Evolutionary conservation across 2,888 invertebrate genomes (phyloP).

Genomic region (Latrodectus hesperus): DNA sequence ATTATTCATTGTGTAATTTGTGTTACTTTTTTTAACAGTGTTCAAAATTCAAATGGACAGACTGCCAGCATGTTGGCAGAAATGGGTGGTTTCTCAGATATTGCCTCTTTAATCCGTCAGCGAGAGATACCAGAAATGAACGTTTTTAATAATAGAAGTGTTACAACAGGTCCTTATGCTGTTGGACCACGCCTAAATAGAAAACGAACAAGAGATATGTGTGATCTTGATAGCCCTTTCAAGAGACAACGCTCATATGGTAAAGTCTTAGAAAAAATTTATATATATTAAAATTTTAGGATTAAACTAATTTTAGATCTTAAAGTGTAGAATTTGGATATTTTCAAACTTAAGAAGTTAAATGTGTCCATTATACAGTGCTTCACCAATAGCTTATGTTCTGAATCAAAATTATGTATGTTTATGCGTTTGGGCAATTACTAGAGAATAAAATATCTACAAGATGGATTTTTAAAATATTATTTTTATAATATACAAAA

Average conservation of each 20-base stretch:
- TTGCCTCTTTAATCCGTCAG: conserved; percentile 28
- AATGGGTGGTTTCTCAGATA: conserved; percentile 6
- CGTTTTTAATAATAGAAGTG: neutral
- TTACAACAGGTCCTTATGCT: neutral
- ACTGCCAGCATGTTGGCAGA: conserved; percentile 39
- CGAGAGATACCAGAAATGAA: conserved; percentile 5
- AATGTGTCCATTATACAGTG: too few species aligned
- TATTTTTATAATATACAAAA: too few species aligned
- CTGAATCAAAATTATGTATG: too few species aligned
- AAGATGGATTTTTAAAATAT: too few species aligned
- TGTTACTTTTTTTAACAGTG: neutral
- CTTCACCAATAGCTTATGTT: too few species aligned
- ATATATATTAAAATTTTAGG: too few species aligned
- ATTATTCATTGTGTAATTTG: too few species aligned
- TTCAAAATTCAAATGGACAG: conserved; percentile 39
- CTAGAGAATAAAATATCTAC: too few species aligned
- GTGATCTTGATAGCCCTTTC: conserved; percentile 11
- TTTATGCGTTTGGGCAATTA: too few species aligned
- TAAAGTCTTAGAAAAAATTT: neutral
- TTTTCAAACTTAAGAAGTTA: too few species aligned
- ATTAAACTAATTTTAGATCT: too few species aligned
- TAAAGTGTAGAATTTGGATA: too few species aligned
- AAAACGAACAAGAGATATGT: conserved; percentile 46
- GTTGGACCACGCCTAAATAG: conserved; percentile 21
- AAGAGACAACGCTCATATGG: conserved; percentile 42